phyloP scores from a whole-genome alignment of 53 echinoderm and acorn worm genomes.

The Zoroaster sp. region DNA sequence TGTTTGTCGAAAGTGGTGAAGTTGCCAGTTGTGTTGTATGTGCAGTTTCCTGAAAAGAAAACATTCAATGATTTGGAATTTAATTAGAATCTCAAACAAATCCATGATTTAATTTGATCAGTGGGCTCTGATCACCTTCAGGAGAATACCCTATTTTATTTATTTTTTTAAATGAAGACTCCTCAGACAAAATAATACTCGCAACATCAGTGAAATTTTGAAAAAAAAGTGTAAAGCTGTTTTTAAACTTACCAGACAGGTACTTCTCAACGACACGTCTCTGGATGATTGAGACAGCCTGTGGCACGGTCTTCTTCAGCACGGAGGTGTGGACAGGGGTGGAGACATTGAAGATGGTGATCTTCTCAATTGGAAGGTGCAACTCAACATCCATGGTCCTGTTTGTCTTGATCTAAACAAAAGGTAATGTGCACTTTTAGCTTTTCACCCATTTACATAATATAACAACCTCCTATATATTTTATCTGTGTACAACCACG shows the following conservation, averaged over 20 bases:
- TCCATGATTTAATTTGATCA: too few relatives aligned
- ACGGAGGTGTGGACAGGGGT: conserved; percentile 29
- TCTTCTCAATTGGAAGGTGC: conserved; percentile 46
- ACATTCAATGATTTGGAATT: too few relatives aligned
- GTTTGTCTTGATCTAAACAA: conserved; percentile 52
- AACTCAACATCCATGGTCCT: conserved; percentile 48
- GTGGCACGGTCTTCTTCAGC: conserved; percentile 35
- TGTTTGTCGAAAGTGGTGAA: conserved; percentile 65
- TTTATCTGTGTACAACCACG: too few relatives aligned
- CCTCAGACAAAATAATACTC: background rate
- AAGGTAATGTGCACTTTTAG: too few relatives aligned
- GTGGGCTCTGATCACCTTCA: too few relatives aligned
- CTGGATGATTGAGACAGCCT: conserved; percentile 11
- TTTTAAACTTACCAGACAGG: conserved; percentile 12
- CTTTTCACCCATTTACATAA: too few relatives aligned
- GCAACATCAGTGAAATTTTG: background rate
- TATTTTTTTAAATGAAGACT: too few relatives aligned
- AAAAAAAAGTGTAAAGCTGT: background rate
- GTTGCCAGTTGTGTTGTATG: conserved; percentile 27
- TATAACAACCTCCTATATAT: too few relatives aligned
- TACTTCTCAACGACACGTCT: conserved; percentile 42
- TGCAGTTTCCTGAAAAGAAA: conserved; percentile 58
- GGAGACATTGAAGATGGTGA: conserved; percentile 53
- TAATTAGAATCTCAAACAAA: too few relatives aligned
- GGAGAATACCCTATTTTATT: background rate